Evolutionary conservation across 2,113 vertebrate species (phyloP).

Genomic region (Alligator sinensis): DNA sequence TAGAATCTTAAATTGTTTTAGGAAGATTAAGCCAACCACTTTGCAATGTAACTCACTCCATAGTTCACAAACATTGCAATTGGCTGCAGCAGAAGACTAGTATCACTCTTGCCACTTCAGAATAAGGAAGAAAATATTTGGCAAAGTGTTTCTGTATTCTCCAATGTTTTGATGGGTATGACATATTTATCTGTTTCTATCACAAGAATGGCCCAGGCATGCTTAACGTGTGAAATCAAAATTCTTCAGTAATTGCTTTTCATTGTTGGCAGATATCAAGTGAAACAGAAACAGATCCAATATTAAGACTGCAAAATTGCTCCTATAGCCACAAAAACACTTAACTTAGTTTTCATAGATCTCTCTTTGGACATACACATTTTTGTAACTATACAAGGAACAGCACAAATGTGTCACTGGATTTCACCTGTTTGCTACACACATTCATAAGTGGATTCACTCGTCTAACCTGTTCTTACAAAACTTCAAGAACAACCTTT

Average conservation of each 20-base stretch:
- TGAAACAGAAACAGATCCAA: not conserved
- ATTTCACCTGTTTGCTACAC: not conserved
- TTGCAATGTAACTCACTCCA: not conserved
- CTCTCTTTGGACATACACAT: not conserved
- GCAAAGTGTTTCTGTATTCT: no score
- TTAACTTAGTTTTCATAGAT: not conserved
- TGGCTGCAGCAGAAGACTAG: not conserved
- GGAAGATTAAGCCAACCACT: accelerated
- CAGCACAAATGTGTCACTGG: not conserved
- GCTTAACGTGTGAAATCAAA: accelerated
- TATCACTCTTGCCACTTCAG: accelerated
- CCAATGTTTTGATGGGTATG: not conserved
- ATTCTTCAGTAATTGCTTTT: accelerated
- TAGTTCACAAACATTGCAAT: not conserved
- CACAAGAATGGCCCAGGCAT: not conserved
- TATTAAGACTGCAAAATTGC: not conserved
- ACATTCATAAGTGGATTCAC: not conserved
- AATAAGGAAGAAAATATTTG: not conserved
- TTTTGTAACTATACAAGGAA: not conserved
- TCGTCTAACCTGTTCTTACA: not conserved
- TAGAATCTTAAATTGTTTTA: not conserved
- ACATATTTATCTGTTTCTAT: not conserved
- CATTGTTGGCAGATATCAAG: accelerated
- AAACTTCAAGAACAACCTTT: no score
- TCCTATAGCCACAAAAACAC: not conserved